A percentile compares a stretch with the other conserved stretches of the same genome.
Evolutionary conservation across 2,888 invertebrate genomes (phyloP).

Genomic region (Tetranychus piercei): DNA sequence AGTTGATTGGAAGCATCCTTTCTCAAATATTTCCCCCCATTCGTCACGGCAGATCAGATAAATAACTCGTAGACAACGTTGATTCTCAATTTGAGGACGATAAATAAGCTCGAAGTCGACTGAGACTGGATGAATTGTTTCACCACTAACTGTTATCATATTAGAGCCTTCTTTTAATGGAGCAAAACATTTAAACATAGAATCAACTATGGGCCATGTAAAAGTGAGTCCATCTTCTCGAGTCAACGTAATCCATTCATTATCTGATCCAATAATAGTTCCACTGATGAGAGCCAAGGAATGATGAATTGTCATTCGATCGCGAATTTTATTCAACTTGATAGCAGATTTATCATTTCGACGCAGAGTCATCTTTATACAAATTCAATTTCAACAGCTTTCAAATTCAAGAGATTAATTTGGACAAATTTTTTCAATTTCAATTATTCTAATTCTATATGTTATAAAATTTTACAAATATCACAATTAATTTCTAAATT

Average conservation of each 20-base stretch:
- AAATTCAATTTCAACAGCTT: no score
- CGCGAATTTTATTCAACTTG: not conserved
- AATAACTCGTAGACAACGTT: constrained; percentile 50
- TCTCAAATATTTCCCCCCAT: constrained; percentile 36
- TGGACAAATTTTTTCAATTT: no score
- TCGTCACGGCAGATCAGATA: constrained; percentile 57
- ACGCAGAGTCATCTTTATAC: not conserved
- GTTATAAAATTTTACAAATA: no score
- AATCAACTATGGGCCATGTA: constrained; percentile 44
- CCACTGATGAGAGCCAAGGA: constrained; percentile 3
- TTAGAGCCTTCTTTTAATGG: constrained; percentile 47
- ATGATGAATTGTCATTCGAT: constrained; percentile 10
- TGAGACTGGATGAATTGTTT: constrained; percentile 39
- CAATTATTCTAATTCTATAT: no score
- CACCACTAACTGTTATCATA: constrained; percentile 22
- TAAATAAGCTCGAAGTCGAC: constrained; percentile 37
- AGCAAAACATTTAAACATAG: constrained; percentile 50
- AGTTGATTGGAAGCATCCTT: constrained; percentile 56
- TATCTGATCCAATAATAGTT: not conserved
- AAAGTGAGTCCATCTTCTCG: not conserved
- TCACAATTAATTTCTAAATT: not conserved
- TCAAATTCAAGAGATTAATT: no score
- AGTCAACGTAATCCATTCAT: not conserved
- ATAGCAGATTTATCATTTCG: not conserved
- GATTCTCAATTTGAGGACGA: constrained; percentile 39